A percentile compares a stretch with the other conserved stretches of the same genome.
These are phyloP conservation scores for Sebastes dallii DNA, from an alignment of 2,797 vertebrate genomes.

Conservation along the genomic window DNA sequence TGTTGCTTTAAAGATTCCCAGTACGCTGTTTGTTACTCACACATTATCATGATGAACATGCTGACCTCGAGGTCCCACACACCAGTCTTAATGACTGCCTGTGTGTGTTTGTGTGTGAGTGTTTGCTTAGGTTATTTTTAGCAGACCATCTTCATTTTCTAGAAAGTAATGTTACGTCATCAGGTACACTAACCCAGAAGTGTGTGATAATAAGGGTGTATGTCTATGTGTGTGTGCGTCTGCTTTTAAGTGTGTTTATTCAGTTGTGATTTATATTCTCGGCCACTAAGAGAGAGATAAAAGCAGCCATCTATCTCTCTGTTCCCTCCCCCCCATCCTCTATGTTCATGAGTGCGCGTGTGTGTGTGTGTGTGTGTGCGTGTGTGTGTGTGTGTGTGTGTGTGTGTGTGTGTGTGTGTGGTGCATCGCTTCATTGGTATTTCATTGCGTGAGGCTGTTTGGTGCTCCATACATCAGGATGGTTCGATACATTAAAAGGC, in stretches of 20 bases:
- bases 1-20: conserved; percentile 19
- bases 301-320: conserved; percentile 44
- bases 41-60: conserved; percentile 34
- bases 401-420: background rate
- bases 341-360: background rate
- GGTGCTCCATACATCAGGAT: conserved; percentile 51
- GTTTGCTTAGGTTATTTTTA: conserved; percentile 21
- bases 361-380: background rate
- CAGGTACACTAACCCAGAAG: background rate
- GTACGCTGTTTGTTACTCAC: conserved; percentile 15
- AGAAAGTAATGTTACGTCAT: conserved; percentile 23
- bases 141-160: conserved; percentile 15
- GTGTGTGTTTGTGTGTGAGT: conserved; percentile 1
- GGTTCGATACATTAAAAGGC: conserved; percentile 62
- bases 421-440: background rate
- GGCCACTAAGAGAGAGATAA: conserved; percentile 36
- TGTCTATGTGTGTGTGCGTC: background rate
- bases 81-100: conserved; percentile 13
- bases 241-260: conserved; percentile 25
- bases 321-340: background rate
- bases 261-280: conserved; percentile 39
- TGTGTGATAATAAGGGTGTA: background rate
- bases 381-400: background rate
- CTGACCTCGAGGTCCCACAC: conserved; percentile 35
- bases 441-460: conserved; percentile 11